phyloP scores from a whole-genome alignment of 2,888 invertebrate genomes.

The Gymnoscelis rufifasciata region DNA sequence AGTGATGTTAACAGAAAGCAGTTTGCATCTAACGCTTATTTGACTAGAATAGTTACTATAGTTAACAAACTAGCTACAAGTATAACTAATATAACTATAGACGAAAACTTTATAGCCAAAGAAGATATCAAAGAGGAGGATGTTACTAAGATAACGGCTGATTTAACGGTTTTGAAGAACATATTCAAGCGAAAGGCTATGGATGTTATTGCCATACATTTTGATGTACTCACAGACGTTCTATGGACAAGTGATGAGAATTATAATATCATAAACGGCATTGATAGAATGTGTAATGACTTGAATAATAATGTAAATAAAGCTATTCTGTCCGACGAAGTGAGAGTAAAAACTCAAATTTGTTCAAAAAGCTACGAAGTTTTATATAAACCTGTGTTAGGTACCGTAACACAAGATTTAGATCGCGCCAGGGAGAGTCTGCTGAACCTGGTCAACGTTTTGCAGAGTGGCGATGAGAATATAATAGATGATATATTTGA shows the following conservation, averaged over 20 bases:
- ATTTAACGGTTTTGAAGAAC: constrained; percentile 45
- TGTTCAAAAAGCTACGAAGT: constrained; percentile 53
- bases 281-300: constrained; percentile 46
- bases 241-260: constrained; percentile 45
- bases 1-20: constrained; percentile 55
- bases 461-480: constrained; percentile 32
- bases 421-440: constrained; percentile 43
- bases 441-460: constrained; percentile 38
- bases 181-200: constrained; percentile 53
- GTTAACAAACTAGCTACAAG: constrained; percentile 48
- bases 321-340: constrained; percentile 48
- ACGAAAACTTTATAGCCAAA: constrained; percentile 22
- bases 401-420: constrained; percentile 40
- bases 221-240: constrained; percentile 58
- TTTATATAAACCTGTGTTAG: constrained; percentile 44
- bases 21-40: constrained; percentile 47
- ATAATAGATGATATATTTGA: constrained; percentile 41
- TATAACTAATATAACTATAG: constrained; percentile 39
- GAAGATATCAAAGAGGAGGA: constrained; percentile 37
- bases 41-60: constrained; percentile 54
- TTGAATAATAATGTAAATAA: constrained; percentile 45
- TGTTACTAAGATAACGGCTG: constrained; percentile 36
- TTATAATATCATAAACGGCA: constrained; percentile 44
- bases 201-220: constrained; percentile 55
- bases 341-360: constrained; percentile 48